phyloP scores from a whole-genome alignment of 1,140 invertebrate species.

The Brevipalpus yothersi region DNA sequence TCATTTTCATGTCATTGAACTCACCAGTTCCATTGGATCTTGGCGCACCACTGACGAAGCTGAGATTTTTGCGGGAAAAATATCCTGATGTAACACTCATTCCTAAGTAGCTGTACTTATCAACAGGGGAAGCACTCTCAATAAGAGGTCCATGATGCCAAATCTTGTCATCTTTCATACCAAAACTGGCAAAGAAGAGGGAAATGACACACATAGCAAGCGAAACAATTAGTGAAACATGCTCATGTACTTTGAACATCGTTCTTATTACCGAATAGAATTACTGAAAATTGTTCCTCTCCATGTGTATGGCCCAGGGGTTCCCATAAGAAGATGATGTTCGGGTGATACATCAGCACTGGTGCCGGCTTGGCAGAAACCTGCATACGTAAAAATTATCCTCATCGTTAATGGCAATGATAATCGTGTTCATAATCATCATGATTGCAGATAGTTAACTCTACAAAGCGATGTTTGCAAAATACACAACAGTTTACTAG shows the following conservation, averaged over 20 bases:
- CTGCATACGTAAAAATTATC: conserved; percentile 16
- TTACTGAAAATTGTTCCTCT: conserved; percentile 58
- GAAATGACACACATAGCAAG: not conserved
- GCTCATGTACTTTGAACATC: not conserved
- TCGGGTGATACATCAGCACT: conserved; percentile 35
- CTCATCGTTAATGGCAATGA: too few species aligned
- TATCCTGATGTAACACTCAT: conserved; percentile 46
- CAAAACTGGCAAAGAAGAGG: conserved; percentile 4
- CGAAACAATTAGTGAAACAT: too few species aligned
- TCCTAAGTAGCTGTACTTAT: conserved; percentile 74
- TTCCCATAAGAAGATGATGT: conserved; percentile 51
- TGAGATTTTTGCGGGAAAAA: conserved; percentile 29
- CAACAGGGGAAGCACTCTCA: conserved; percentile 38
- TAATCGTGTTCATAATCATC: too few species aligned
- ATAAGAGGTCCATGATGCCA: conserved; percentile 41
- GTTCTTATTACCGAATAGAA: conserved; percentile 23
- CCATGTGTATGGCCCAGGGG: conserved; percentile 66
- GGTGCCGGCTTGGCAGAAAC: conserved; percentile 74
- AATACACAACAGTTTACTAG: too few species aligned
- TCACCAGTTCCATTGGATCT: conserved; percentile 46
- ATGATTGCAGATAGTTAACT: too few species aligned
- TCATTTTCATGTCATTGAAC: conserved; percentile 6
- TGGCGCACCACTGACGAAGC: conserved; percentile 61
- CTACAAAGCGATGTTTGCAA: too few species aligned
- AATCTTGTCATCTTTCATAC: conserved; percentile 41